Conservation (phyloP, 1,140 invertebrate species). For the Thaumatotibia leucotreta region DNA sequence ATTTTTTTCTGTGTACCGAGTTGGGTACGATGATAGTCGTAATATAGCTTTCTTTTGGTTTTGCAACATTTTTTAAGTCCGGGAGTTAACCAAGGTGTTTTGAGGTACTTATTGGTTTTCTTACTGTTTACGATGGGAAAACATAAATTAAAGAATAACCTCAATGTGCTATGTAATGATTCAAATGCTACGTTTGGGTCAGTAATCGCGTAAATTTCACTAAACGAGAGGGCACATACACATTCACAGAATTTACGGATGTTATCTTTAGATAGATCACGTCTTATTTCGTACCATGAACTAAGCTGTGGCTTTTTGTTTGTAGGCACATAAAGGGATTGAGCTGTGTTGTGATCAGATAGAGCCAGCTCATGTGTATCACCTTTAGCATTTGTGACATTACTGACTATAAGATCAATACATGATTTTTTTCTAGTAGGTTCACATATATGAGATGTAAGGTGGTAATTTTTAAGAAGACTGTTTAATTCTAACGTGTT, state of each 20-base stretch:
- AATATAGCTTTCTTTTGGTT: neutral
- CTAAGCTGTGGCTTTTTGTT: neutral
- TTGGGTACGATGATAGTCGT: too few species aligned
- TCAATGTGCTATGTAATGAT: neutral
- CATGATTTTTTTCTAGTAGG: neutral
- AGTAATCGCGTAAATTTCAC: neutral
- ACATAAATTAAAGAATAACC: neutral
- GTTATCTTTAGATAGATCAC: neutral
- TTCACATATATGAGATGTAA: neutral
- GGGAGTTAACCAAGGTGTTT: neutral
- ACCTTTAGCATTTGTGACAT: neutral
- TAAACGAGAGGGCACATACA: neutral
- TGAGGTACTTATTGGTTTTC: neutral
- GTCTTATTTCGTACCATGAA: neutral
- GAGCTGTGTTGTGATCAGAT: neutral
- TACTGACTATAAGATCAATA: neutral
- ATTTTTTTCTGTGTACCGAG: too few species aligned
- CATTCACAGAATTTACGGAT: neutral
- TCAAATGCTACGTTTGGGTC: neutral
- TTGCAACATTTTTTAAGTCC: neutral
- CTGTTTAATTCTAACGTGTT: neutral
- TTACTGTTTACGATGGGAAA: neutral
- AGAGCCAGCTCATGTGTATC: neutral
- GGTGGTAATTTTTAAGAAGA: neutral
- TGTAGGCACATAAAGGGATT: neutral